Conservation (phyloP, 2,113 vertebrate species). For the Peromyscus leucopus region DNA sequence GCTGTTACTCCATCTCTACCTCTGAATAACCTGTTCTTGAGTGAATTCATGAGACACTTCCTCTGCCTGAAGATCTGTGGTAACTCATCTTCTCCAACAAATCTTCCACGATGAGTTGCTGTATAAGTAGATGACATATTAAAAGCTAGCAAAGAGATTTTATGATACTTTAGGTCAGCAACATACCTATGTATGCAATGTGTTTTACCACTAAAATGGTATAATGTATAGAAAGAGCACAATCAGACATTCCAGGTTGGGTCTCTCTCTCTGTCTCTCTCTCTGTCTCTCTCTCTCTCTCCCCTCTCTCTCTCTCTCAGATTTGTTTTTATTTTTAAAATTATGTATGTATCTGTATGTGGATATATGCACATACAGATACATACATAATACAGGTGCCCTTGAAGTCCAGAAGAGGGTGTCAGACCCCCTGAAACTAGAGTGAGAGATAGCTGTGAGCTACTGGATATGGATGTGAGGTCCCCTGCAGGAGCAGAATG, state of each 20-base stretch:
- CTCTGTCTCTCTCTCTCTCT: neutral
- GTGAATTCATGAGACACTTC: conserved; percentile 50
- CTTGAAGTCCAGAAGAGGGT: neutral
- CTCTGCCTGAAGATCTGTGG: conserved; percentile 78
- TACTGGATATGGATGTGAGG: neutral
- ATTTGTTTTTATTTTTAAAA: neutral
- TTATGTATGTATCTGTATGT: neutral
- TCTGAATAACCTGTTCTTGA: conserved; percentile 73
- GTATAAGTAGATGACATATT: conserved; percentile 26
- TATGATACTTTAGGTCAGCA: neutral
- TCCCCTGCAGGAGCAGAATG: neutral
- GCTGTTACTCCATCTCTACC: conserved; percentile 71
- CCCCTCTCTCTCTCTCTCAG: neutral
- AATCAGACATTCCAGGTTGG: neutral
- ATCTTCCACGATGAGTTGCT: conserved; percentile 66
- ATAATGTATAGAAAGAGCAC: neutral
- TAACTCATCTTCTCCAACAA: conserved; percentile 42
- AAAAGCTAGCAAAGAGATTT: conserved; percentile 18
- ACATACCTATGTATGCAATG: neutral
- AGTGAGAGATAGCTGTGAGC: no score
- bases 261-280: neutral
- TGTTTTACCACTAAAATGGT: neutral
- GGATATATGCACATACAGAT: neutral
- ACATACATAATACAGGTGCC: no score
- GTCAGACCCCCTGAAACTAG: neutral